These are phyloP conservation scores for Hippocampus guttulatus DNA, from an alignment of 2,113 vertebrate genomes.

Conservation along the genomic window DNA sequence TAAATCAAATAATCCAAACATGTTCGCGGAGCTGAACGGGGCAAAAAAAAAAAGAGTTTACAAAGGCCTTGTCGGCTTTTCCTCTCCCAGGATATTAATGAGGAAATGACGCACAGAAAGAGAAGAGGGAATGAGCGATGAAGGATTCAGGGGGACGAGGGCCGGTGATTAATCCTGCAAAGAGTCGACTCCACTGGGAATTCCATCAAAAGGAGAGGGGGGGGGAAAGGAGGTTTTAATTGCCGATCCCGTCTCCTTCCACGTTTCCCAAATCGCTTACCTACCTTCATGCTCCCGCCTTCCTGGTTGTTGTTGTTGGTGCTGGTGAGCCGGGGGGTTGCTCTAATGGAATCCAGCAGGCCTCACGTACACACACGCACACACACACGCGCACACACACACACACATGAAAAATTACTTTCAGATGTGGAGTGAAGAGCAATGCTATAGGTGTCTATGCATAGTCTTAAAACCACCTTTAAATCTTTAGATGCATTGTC, in stretches of 20 bases:
- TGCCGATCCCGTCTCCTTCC: slow-evolving; percentile 52
- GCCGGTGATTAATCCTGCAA: slow-evolving; percentile 71
- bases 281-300: slow-evolving; percentile 48
- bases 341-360: slow-evolving; percentile 63
- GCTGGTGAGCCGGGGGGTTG: slow-evolving; percentile 32
- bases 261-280: slow-evolving; percentile 69
- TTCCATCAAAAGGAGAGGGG: slow-evolving; percentile 71
- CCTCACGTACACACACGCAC: slow-evolving; percentile 45
- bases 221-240: slow-evolving; percentile 71
- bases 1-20: slow-evolving; percentile 14
- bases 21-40: background rate
- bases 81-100: slow-evolving; percentile 75
- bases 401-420: slow-evolving; percentile 62
- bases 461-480: slow-evolving; percentile 36
- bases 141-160: slow-evolving; percentile 62
- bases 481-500: slow-evolving; percentile 8
- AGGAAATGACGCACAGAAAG: slow-evolving; percentile 73
- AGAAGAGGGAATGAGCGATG: slow-evolving; percentile 52
- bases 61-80: slow-evolving; percentile 44
- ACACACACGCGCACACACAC: background rate
- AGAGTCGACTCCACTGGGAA: slow-evolving; percentile 68
- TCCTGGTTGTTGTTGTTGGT: slow-evolving; percentile 31
- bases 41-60: slow-evolving; percentile 23
- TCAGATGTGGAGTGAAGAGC: slow-evolving; percentile 65
- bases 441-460: slow-evolving; percentile 39